phyloP scores from a whole-genome alignment of 1,140 invertebrate species.

The Zaprionus africanus region DNA sequence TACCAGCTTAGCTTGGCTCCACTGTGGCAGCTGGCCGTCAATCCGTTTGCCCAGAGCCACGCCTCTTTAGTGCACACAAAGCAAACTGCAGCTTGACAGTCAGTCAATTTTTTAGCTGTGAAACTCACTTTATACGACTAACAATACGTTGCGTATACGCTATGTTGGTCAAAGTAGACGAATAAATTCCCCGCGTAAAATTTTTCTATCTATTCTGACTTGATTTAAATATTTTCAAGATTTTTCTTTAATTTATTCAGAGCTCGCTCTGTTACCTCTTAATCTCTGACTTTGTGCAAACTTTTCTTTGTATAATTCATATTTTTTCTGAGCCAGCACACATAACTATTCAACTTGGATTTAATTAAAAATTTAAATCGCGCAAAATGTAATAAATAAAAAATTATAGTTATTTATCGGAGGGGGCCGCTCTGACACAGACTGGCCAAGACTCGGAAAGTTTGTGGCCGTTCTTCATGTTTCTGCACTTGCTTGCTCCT shows the following conservation, averaged over 20 bases:
- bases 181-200: not conserved
- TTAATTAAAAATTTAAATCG: conserved; percentile 72
- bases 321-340: conserved; percentile 4
- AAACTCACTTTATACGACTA: not conserved
- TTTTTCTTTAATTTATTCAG: not conserved
- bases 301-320: conserved; percentile 29
- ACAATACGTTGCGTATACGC: conserved; percentile 39
- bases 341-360: conserved; percentile 57
- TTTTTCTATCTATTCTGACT: not conserved
- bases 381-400: conserved; percentile 59
- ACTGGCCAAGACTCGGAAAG: conserved; percentile 11
- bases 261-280: not conserved
- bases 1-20: not conserved
- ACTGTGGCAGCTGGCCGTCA: not conserved
- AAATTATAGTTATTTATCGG: conserved; percentile 62
- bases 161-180: not conserved
- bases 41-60: not conserved
- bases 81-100: conserved; percentile 33
- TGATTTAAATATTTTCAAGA: not conserved
- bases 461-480: conserved; percentile 31
- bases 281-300: conserved; percentile 36
- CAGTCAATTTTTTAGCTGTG: conserved; percentile 2
- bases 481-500: conserved; percentile 40
- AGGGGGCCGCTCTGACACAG: not conserved
- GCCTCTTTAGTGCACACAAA: conserved; percentile 52